Base-by-base conservation (phyloP, 2,888 invertebrate species). In the Sarcophaga rosellei region DNA sequence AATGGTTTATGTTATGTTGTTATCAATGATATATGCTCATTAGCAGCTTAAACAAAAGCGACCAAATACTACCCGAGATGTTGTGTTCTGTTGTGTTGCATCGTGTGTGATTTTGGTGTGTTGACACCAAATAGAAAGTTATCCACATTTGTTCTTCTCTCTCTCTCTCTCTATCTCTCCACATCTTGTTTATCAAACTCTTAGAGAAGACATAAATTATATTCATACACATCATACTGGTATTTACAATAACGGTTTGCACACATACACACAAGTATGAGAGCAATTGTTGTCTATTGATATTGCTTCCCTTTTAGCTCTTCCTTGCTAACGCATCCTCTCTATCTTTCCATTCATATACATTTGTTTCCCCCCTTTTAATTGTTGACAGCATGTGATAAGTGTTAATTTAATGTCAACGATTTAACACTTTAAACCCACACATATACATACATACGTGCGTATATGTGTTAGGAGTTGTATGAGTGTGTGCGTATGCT, bases 371-470 rank as follows among this genome's bases (percentile, higher is more conserved):
- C 20, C 35, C 23, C 65, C 21, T 15, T 21, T 61, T 86, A 75
- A 77, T 70, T 72, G 25, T 65, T 82, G 76, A 77, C 72, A 82
- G 77, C 79, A 84, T 86, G 88, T 88, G 88, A 90, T 90, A 90
- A 89, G 88, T 89, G 87, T 65, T 89, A 89, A 90, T 90, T 90
- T 89, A 91, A 90, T 83, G 86, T 72, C 84, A 81, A 84, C 61
- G 62, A 81, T 84, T 84, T 72, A 77, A 86, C 78, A 81, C 84
- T 76, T 61, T 21, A 77, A 77, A 69, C 63, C 57, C 57, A 17
- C 35, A 35, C 35, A 35, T 35, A 35, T 8, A 3, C 3, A 35
- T 2, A 35, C 1, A 35, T 10, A 10, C 6, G 35, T 35, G 6
- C 1, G 35, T 35, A 35, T 35, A 35, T 35, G 35, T 10, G 10